phyloP scores from a whole-genome alignment of 1,140 invertebrate genomes.

The Idris sp. region DNA sequence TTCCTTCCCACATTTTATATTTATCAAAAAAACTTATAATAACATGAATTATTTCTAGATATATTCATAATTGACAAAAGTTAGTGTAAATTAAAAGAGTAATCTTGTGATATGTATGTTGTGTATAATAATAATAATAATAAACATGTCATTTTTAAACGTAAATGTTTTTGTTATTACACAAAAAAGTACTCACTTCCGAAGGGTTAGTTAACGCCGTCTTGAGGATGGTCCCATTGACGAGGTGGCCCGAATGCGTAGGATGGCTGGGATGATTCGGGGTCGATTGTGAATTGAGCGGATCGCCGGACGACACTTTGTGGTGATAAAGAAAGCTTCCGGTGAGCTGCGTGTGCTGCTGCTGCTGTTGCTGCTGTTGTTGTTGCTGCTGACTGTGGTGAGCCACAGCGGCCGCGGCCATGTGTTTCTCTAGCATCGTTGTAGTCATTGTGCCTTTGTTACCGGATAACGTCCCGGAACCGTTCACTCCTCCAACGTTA shows the following conservation, averaged over 20 bases:
- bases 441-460: slow-evolving; percentile 76
- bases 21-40: too few species aligned
- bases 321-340: slow-evolving; percentile 74
- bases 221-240: slow-evolving; percentile 94
- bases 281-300: slow-evolving; percentile 73
- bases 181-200: slow-evolving; percentile 80
- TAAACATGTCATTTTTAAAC: too few species aligned
- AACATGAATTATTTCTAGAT: too few species aligned
- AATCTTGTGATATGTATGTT: not conserved
- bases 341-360: slow-evolving; percentile 69
- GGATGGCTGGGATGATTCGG: slow-evolving; percentile 75
- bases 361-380: slow-evolving; percentile 69
- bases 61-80: too few species aligned
- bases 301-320: slow-evolving; percentile 75
- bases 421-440: slow-evolving; percentile 78
- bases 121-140: too few species aligned
- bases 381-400: slow-evolving; percentile 76
- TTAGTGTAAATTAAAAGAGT: too few species aligned
- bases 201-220: slow-evolving; percentile 95
- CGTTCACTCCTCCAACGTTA: slow-evolving; percentile 74
- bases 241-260: slow-evolving; percentile 82
- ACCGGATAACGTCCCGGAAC: slow-evolving; percentile 68
- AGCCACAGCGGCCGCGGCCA: slow-evolving; percentile 72
- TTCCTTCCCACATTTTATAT: too few species aligned
- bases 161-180: slow-evolving; percentile 14